phyloP scores from a whole-genome alignment of 2,113 vertebrate genomes.

The Oncorhynchus kisutch region DNA sequence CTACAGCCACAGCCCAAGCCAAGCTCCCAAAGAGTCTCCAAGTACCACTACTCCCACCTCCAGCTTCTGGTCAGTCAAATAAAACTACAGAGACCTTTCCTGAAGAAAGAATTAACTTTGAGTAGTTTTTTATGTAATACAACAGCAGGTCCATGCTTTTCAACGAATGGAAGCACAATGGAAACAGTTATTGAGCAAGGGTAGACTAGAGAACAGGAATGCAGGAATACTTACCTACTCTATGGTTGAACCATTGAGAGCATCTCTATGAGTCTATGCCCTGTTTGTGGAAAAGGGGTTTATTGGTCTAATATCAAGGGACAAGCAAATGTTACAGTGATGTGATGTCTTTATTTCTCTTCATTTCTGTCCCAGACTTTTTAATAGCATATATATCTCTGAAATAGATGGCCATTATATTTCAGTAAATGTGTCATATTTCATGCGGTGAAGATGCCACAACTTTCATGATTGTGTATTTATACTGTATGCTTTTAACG shows the following conservation, averaged over 20 bases:
- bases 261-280: neutral
- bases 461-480: neutral
- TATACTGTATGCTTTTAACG: neutral
- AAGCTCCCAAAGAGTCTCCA: slow-evolving; percentile 53
- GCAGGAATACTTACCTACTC: slow-evolving; percentile 14
- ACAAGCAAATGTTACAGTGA: slow-evolving; percentile 48
- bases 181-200: slow-evolving; percentile 23
- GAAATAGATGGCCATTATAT: slow-evolving; percentile 38
- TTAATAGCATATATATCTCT: slow-evolving; percentile 39
- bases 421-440: neutral
- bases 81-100: slow-evolving; percentile 26
- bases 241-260: neutral
- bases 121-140: slow-evolving; percentile 44
- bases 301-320: slow-evolving; percentile 5
- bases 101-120: slow-evolving; percentile 40
- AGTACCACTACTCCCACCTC: slow-evolving; percentile 49
- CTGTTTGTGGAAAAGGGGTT: slow-evolving; percentile 8
- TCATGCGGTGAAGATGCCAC: slow-evolving; percentile 1
- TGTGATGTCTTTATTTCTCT: slow-evolving; percentile 36
- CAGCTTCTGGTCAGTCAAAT: slow-evolving; percentile 66
- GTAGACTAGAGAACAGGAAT: slow-evolving; percentile 7
- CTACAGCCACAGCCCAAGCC: slow-evolving; percentile 58
- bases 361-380: slow-evolving; percentile 42
- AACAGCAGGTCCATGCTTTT: slow-evolving; percentile 28
- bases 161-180: slow-evolving; percentile 19